Evolutionary conservation across 1,140 invertebrate species (phyloP).

Genomic region (Elysia chlorotica): DNA sequence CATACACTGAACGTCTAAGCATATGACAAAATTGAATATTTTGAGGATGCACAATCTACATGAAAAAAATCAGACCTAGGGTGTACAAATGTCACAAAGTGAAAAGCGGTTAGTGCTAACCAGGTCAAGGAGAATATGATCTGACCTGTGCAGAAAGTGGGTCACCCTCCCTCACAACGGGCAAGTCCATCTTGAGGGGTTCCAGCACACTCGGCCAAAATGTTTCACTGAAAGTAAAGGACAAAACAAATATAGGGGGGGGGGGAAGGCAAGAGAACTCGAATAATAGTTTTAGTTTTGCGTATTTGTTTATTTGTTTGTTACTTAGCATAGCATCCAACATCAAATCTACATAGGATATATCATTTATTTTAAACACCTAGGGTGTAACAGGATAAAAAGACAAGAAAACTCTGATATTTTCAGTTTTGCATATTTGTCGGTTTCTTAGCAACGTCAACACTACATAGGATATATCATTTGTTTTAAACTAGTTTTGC

Average conservation of each 20-base stretch:
- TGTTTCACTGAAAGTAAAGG: constrained; percentile 31
- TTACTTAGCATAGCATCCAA: not conserved
- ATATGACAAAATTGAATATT: not conserved
- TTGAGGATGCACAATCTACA: not conserved
- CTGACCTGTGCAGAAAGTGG: constrained; percentile 7
- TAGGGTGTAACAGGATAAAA: not conserved
- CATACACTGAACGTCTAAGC: not conserved
- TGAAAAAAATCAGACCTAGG: not conserved
- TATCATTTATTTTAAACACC: not conserved
- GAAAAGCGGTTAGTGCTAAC: no score
- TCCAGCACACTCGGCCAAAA: constrained; percentile 54
- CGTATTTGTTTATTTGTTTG: not conserved
- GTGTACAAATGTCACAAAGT: not conserved
- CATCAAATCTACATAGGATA: not conserved
- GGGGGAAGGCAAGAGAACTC: no score
- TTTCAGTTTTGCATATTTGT: no score
- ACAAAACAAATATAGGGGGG: no score
- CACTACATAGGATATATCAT: not conserved
- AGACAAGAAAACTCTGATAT: not conserved
- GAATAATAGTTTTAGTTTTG: no score
- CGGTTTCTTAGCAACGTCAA: not conserved
- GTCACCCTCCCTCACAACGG: constrained; percentile 9
- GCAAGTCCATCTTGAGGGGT: constrained; percentile 39
- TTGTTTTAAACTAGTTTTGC: not conserved
- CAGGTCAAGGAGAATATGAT: not conserved